Evolutionary conservation across 2,888 invertebrate species (phyloP).

Genomic region (Portevinia maculata): DNA sequence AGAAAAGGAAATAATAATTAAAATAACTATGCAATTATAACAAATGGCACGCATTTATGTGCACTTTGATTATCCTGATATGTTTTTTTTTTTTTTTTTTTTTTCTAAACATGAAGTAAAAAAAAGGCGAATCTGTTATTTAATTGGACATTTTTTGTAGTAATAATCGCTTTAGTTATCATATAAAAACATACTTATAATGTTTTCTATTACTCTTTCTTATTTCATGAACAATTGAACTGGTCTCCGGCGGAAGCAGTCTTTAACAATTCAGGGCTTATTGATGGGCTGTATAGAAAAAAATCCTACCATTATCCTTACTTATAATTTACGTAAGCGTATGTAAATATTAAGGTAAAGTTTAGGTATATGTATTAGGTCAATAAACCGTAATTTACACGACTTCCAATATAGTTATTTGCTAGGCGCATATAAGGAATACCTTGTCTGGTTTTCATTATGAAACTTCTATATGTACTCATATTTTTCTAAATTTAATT

Average conservation of each 20-base stretch:
- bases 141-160: slow-evolving; percentile 58
- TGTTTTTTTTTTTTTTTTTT: slow-evolving; percentile 49
- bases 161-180: slow-evolving; percentile 25
- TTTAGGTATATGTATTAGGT: slow-evolving; percentile 46
- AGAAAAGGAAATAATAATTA: slow-evolving; percentile 1
- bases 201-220: slow-evolving; percentile 36
- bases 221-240: slow-evolving; percentile 26
- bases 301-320: slow-evolving; percentile 83
- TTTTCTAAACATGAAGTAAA: slow-evolving; percentile 41
- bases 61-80: slow-evolving; percentile 30
- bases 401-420: slow-evolving; percentile 34
- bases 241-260: slow-evolving; percentile 71
- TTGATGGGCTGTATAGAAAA: slow-evolving; percentile 83
- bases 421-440: slow-evolving; percentile 3
- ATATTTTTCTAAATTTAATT: slow-evolving; percentile 6
- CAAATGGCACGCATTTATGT: slow-evolving; percentile 61
- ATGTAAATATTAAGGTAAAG: slow-evolving; percentile 58
- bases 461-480: background rate
- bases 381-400: slow-evolving; percentile 23
- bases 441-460: background rate
- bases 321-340: slow-evolving; percentile 81
- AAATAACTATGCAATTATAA: slow-evolving; percentile 77
- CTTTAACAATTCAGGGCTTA: slow-evolving; percentile 81
- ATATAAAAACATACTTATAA: slow-evolving; percentile 11
- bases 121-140: slow-evolving; percentile 36